phyloP scores from a whole-genome alignment of 2,113 vertebrate genomes.

The Echinops telfairi region DNA sequence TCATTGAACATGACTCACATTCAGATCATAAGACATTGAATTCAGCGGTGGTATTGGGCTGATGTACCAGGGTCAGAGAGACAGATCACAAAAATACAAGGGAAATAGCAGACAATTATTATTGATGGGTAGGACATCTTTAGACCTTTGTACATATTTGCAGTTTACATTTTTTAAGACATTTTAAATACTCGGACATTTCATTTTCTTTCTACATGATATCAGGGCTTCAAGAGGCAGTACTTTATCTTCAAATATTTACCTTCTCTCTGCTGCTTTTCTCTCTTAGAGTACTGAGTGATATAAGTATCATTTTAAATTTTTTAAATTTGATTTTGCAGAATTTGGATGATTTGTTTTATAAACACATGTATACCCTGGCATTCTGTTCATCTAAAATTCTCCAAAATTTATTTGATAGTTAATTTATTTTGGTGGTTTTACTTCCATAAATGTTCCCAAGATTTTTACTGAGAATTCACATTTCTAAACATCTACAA shows the following conservation, averaged over 20 bases:
- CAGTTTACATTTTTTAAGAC: neutral
- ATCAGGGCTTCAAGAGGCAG: neutral
- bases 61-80: neutral
- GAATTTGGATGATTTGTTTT: neutral
- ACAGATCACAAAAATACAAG: neutral
- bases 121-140: neutral
- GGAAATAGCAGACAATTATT: neutral
- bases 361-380: neutral
- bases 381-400: neutral
- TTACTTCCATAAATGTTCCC: neutral
- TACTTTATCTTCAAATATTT: conserved; percentile 8
- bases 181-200: neutral
- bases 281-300: neutral
- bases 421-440: neutral
- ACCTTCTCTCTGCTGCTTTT: neutral
- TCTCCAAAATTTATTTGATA: neutral
- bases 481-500: neutral
- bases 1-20: neutral
- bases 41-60: neutral
- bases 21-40: neutral
- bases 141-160: neutral
- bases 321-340: neutral
- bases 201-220: neutral
- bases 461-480: neutral
- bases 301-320: neutral